A percentile compares a stretch with the other conserved stretches of the same genome.
Evolutionary conservation across 2,113 vertebrate species (phyloP).

Genomic region (Aegithalos caudatus): DNA sequence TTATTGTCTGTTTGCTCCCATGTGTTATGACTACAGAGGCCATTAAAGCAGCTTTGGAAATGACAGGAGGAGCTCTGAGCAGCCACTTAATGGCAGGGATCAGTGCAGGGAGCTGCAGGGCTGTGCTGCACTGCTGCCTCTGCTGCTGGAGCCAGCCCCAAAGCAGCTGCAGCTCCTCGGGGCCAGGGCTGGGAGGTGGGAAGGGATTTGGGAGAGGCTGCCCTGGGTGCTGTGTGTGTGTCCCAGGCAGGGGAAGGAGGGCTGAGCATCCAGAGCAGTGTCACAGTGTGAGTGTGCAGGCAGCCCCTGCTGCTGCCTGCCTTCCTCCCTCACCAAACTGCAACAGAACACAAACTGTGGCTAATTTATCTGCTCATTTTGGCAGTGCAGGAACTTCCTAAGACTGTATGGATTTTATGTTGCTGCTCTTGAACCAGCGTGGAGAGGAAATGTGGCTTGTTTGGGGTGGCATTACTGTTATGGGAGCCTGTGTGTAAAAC

Average conservation of each 20-base stretch:
- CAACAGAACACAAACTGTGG: fast-evolving
- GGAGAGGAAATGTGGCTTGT: not conserved
- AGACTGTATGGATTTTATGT: not conserved
- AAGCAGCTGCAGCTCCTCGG: not conserved
- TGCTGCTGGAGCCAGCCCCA: not conserved
- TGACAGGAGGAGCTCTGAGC: not conserved
- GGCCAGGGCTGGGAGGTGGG: not conserved
- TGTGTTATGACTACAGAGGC: not conserved
- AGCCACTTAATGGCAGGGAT: not conserved
- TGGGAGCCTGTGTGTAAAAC: not conserved
- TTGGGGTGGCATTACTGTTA: not conserved
- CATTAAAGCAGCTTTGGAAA: not conserved
- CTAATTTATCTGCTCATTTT: not conserved
- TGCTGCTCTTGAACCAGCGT: not conserved
- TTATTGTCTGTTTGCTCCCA: not conserved
- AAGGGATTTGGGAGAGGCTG: not conserved
- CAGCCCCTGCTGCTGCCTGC: not conserved
- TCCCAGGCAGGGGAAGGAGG: fast-evolving
- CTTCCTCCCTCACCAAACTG: not conserved
- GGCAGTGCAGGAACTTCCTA: not conserved
- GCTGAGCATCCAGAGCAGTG: not conserved
- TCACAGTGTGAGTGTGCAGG: fast-evolving
- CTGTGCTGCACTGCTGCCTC: fast-evolving
- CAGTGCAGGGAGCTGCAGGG: not conserved
- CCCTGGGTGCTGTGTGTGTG: fast-evolving